Evolutionary conservation across 2,113 vertebrate species (phyloP).

Genomic region (Ptychochromis oligacanthus): DNA sequence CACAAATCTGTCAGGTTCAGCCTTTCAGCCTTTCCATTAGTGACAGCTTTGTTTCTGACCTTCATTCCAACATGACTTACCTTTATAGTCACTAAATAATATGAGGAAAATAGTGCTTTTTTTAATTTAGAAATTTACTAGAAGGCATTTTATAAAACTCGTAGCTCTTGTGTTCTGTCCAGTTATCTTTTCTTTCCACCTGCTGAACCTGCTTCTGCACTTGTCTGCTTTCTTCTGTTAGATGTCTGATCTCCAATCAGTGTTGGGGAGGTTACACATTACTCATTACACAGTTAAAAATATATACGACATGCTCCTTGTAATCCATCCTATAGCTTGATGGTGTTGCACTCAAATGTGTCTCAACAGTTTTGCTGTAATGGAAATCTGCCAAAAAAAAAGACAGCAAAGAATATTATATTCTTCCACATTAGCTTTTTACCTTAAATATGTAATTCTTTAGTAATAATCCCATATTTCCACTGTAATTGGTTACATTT

Average conservation of each 20-base stretch:
- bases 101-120: neutral
- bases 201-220: neutral
- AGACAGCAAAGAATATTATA: neutral
- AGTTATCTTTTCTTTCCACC: neutral
- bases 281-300: neutral
- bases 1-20: neutral
- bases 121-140: no score
- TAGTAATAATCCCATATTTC: no score
- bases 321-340: neutral
- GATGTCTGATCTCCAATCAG: neutral
- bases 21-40: neutral
- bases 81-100: neutral
- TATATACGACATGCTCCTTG: neutral
- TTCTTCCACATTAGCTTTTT: neutral
- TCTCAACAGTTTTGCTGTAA: rapidly evolving
- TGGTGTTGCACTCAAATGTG: neutral
- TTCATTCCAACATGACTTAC: neutral
- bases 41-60: neutral
- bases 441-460: neutral
- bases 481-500: no score
- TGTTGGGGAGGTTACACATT: neutral
- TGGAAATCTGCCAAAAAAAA: no score
- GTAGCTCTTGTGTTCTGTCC: no score
- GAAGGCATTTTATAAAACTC: no score
- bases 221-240: neutral